Evolutionary conservation across 2,113 vertebrate species (phyloP), one percentile per base, ranked within the genome.

Genomic region (Peromyscus polionotus): DNA sequence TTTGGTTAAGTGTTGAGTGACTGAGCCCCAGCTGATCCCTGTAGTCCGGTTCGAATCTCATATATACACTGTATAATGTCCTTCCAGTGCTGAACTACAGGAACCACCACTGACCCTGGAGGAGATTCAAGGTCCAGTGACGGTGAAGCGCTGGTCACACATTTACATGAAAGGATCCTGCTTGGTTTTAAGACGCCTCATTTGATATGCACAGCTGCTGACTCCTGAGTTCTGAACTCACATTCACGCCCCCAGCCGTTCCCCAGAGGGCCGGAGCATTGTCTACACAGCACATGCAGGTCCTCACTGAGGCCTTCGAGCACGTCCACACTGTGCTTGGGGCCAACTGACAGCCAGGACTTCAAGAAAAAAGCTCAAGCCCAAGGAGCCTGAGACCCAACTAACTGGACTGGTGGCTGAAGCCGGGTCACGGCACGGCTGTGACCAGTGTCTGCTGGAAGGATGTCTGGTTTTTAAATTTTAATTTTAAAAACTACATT

Each of bases 401-500:
- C 63, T 67, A 36, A 13, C 20, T 0, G 11, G 33, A 22, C 31
- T 1, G 48, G n/a, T 8, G 17, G 9, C 26, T 1, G 45, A 51
- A 7, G 12, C 22, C 1, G 57, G 73, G 70, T 26, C 45, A 0
- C 13, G 3, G 1, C 0, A 33, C 14, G 1, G 8, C 92, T 54
- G 33, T 2, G 16, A 17, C 5, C 13, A 2, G 0, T 6, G 12
- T 48, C 45, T 0, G 36, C 70, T 16, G 33, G 48, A 65, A 19
- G 26, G 1, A 0, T 0, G 0, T 12, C 10, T 1, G 5, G 7
- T 0, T 36, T 9, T 48, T 54, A n/a, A 1, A 1, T 20, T 5
- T 14, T 48, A 45, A 67, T 33, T 63, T 63, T 42, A 65, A 45
- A 83, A 45, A 19, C 9, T 45, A 65, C 3, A 42, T 6, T 11